A percentile compares a stretch with the other conserved stretches of the same genome.
Conservation (phyloP, 2,797 vertebrate genomes). For the Simalia tracyae region DNA sequence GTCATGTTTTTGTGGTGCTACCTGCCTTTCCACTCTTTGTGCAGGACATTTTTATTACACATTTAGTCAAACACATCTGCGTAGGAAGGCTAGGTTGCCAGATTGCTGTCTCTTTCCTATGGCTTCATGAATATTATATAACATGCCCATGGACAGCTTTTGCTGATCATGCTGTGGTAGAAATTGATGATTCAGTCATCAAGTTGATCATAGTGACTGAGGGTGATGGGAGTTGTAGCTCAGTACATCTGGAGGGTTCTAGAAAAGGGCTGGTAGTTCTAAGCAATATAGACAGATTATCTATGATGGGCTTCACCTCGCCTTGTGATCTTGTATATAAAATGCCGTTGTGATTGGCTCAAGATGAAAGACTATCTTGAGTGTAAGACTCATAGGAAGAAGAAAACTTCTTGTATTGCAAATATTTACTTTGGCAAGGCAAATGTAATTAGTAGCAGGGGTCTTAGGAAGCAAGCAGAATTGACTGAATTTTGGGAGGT, state of each 20-base stretch:
- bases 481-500: neutral
- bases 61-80: neutral
- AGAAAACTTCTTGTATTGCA: neutral
- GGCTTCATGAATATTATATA: too few relatives aligned
- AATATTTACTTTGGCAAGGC: constrained; percentile 20
- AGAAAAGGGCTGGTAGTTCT: too few relatives aligned
- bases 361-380: neutral
- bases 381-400: neutral
- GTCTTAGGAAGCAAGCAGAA: neutral
- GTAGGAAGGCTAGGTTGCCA: neutral
- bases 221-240: neutral
- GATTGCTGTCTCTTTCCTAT: neutral
- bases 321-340: too few relatives aligned
- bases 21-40: neutral
- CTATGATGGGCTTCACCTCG: too few relatives aligned
- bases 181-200: neutral
- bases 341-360: neutral
- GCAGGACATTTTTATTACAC: neutral
- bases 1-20: neutral
- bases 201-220: neutral
- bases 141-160: neutral
- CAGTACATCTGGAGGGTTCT: neutral
- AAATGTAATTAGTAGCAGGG: constrained; percentile 3
- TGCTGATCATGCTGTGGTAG: too few relatives aligned
- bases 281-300: too few relatives aligned